A percentile compares a stretch with the other conserved stretches of the same genome.
These are phyloP conservation scores for Bombus impatiens DNA, from an alignment of 1,140 invertebrate genomes.

Conservation along the genomic window DNA sequence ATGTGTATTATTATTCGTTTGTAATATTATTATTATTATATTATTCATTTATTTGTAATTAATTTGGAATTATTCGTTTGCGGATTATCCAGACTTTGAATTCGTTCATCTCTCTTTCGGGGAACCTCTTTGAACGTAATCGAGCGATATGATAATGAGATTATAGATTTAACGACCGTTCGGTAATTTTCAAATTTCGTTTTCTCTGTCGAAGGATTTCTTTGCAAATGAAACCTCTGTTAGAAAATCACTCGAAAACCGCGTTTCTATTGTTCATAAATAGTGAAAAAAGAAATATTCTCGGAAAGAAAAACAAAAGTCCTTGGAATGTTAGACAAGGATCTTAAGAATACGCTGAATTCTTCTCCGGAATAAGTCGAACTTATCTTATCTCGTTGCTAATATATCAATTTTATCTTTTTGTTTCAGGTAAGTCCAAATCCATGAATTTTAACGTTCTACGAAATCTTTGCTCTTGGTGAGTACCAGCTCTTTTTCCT, in stretches of 20 bases:
- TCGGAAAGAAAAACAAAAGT: no score
- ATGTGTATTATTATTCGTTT: no score
- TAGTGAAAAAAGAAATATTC: no score
- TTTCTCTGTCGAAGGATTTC: no score
- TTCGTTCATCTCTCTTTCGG: background rate
- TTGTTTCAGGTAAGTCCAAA: conserved; percentile 53
- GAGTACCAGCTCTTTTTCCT: background rate
- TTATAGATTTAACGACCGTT: background rate
- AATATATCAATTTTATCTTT: conserved; percentile 6
- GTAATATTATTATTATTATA: no score
- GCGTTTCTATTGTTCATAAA: no score
- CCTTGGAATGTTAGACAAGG: background rate
- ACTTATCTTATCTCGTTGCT: background rate
- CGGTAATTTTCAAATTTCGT: no score
- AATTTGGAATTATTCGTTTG: background rate
- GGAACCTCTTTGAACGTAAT: no score
- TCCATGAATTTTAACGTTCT: background rate
- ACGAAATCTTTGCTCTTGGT: background rate
- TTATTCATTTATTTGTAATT: no score
- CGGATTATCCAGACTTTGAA: background rate
- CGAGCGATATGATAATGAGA: background rate
- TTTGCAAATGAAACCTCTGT: no score
- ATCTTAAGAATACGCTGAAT: background rate
- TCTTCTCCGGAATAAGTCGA: background rate
- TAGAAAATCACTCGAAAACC: no score